Percentiles rank a stretch among this genome's conserved stretches.
These are phyloP conservation scores for Drosophila orena DNA, from an alignment of 1,140 invertebrate species.

Conservation along the genomic window DNA sequence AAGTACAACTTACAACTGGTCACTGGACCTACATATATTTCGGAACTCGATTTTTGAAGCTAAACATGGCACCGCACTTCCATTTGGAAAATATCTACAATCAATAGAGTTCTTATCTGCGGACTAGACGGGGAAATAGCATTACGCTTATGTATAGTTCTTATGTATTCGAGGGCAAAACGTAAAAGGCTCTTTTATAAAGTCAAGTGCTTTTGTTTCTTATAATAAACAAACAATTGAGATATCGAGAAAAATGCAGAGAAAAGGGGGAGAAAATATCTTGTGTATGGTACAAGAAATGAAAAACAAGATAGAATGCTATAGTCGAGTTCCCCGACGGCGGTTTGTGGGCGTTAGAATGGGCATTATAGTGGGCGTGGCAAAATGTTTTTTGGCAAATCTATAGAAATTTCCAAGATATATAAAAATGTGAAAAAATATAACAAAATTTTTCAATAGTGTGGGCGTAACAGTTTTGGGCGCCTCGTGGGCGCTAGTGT, in stretches of 20 bases:
- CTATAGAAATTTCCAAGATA: no score
- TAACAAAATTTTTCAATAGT: no score
- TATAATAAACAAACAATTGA: slow-evolving; percentile 9
- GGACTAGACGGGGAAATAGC: slow-evolving; percentile 8
- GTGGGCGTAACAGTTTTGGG: no score
- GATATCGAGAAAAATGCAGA: slow-evolving; percentile 10
- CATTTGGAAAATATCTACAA: slow-evolving; percentile 17
- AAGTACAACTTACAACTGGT: slow-evolving; percentile 25
- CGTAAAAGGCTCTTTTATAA: slow-evolving; percentile 19
- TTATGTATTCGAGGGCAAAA: background rate
- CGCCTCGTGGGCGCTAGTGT: no score
- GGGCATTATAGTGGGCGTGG: no score
- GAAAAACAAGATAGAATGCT: no score
- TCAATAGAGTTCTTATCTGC: slow-evolving; percentile 2
- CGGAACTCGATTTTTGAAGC: slow-evolving; percentile 8
- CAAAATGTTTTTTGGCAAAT: no score
- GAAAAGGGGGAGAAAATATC: background rate
- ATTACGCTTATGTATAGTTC: background rate
- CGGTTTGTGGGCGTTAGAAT: no score
- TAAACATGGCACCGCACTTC: slow-evolving; percentile 10
- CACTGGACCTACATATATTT: slow-evolving; percentile 3
- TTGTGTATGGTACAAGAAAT: no score
- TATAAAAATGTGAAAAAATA: no score
- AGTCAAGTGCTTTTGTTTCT: slow-evolving; percentile 41
- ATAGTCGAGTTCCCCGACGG: no score